Percentiles rank a stretch among this genome's conserved stretches.
These are phyloP conservation scores for Meleagris gallopavo DNA, from an alignment of 2,113 vertebrate genomes.

Conservation along the genomic window DNA sequence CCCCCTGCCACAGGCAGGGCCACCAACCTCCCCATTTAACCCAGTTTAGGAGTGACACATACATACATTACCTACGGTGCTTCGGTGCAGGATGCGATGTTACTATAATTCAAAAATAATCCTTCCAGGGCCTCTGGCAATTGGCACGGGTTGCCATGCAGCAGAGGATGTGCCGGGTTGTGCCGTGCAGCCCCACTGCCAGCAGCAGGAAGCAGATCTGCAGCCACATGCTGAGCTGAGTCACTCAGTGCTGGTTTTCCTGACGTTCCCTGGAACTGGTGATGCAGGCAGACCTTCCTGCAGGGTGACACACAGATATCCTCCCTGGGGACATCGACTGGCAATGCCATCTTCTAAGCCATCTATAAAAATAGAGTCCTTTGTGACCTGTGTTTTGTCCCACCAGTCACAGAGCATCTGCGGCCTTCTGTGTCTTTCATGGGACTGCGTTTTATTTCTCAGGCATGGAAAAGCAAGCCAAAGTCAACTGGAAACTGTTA, in stretches of 20 bases:
- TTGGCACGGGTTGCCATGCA: fast-evolving
- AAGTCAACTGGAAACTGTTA: constrained; percentile 30
- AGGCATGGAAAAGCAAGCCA: constrained; percentile 27
- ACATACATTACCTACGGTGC: fast-evolving
- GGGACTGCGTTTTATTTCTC: not conserved
- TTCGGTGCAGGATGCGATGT: not conserved
- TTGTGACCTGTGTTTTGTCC: not conserved
- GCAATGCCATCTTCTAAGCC: fast-evolving
- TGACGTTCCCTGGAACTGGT: not conserved
- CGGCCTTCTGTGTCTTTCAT: not conserved
- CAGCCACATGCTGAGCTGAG: not conserved
- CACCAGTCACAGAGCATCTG: not conserved
- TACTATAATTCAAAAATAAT: not conserved
- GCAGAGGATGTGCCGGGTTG: not conserved
- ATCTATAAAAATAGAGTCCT: not conserved
- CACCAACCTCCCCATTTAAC: not conserved
- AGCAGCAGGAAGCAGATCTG: not conserved
- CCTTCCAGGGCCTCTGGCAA: not conserved
- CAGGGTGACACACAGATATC: not conserved
- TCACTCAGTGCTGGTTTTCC: not conserved
- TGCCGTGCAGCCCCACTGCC: not conserved
- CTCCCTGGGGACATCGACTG: fast-evolving
- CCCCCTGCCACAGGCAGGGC: no score
- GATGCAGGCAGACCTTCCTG: not conserved
- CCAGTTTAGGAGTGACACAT: not conserved